phyloP scores from a whole-genome alignment of 2,797 vertebrate genomes.

The Lagorchestes hirsutus region DNA sequence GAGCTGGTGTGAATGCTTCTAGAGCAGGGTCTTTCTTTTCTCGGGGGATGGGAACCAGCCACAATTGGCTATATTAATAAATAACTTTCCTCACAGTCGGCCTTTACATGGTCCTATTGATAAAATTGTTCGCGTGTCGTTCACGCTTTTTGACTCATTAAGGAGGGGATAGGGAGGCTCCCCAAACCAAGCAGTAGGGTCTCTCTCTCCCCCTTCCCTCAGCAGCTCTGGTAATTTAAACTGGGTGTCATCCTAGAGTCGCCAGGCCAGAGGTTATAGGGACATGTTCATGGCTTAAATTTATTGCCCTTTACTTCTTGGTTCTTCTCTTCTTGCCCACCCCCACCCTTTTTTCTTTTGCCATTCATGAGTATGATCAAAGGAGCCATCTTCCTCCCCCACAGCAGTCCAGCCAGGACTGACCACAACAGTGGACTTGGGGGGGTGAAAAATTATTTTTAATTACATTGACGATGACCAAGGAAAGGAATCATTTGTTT shows the following conservation, averaged over 20 bases:
- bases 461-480: neutral
- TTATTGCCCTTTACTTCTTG: constrained; percentile 90
- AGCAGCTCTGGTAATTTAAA: constrained; percentile 83
- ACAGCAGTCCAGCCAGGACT: neutral
- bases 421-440: neutral
- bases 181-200: constrained; percentile 87
- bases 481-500: neutral
- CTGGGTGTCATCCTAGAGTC: constrained; percentile 85
- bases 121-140: constrained; percentile 98
- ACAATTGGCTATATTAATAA: constrained; percentile 97
- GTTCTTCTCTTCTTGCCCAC: constrained; percentile 77
- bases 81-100: constrained; percentile 95
- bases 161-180: constrained; percentile 86
- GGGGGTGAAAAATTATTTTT: constrained; percentile 23
- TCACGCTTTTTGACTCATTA: constrained; percentile 93
- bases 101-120: constrained; percentile 95
- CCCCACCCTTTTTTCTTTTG: constrained; percentile 56
- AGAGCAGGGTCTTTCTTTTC: constrained; percentile 89
- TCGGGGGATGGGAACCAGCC: constrained; percentile 93
- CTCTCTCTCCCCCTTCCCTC: constrained; percentile 85
- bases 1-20: constrained; percentile 91
- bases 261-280: constrained; percentile 92
- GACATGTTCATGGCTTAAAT: constrained; percentile 91
- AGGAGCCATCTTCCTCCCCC: constrained; percentile 27
- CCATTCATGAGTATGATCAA: constrained; percentile 78